Evolutionary conservation across 2,888 invertebrate genomes (phyloP).

Genomic region (Epirrhoe tristata): DNA sequence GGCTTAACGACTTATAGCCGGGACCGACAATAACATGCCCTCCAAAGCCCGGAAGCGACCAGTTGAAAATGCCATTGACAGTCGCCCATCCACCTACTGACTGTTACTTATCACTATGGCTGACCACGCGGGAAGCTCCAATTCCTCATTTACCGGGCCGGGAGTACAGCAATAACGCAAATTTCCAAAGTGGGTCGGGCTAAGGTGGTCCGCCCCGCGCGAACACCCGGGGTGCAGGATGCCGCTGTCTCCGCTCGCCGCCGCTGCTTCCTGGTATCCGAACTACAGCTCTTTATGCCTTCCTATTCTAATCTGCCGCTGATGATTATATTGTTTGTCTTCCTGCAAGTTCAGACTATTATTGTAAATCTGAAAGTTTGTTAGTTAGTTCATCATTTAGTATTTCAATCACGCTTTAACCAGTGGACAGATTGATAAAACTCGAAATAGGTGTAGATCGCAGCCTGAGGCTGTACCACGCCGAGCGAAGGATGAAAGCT

Average conservation of each 20-base stretch:
- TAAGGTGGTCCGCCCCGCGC: slow-evolving; percentile 32
- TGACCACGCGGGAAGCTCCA: slow-evolving; percentile 44
- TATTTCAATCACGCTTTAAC: too few species aligned
- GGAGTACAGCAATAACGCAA: slow-evolving; percentile 51
- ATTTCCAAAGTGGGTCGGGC: slow-evolving; percentile 54
- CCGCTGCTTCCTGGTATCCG: slow-evolving; percentile 73
- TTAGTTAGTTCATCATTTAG: too few species aligned
- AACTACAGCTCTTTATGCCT: slow-evolving; percentile 72
- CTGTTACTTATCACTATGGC: slow-evolving; percentile 3
- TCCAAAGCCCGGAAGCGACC: too few species aligned
- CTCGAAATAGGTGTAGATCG: too few species aligned
- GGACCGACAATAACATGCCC: too few species aligned
- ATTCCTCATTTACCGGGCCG: slow-evolving; percentile 51
- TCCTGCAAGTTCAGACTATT: not conserved
- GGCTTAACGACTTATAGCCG: too few species aligned
- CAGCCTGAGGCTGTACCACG: too few species aligned
- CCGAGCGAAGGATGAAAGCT: too few species aligned
- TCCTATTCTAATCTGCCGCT: slow-evolving; percentile 71
- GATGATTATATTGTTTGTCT: slow-evolving; percentile 7
- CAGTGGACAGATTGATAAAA: too few species aligned
- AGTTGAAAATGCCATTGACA: too few species aligned
- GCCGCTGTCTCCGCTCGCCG: slow-evolving; percentile 78
- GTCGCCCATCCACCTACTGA: too few species aligned
- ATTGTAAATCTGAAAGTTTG: too few species aligned
- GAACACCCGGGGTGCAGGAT: slow-evolving; percentile 60